A percentile compares a stretch with the other conserved stretches of the same genome.
Conservation (phyloP, 2,113 vertebrate genomes). For the Probosciger aterrimus region DNA sequence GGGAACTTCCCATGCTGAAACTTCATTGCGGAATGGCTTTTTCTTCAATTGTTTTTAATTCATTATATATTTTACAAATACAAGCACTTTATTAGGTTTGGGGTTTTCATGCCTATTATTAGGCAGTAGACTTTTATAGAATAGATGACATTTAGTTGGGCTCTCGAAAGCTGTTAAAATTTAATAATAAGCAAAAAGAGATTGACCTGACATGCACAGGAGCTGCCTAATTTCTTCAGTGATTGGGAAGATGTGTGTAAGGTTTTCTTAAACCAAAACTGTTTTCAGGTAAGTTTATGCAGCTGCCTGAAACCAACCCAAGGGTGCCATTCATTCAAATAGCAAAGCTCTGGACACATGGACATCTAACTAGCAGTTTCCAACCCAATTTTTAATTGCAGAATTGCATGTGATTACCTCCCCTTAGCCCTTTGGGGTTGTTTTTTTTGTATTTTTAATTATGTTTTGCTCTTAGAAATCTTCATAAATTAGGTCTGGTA, state of each 20-base stretch:
- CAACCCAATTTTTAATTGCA: not conserved
- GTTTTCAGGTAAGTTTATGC: not conserved
- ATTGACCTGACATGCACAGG: not conserved
- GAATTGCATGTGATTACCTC: accelerated
- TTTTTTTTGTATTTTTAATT: not conserved
- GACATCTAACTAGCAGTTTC: not conserved
- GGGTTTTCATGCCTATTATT: not conserved
- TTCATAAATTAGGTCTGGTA: not conserved
- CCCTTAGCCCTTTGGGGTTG: not conserved
- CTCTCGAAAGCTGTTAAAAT: not conserved
- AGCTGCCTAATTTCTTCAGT: not conserved
- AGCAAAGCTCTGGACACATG: not conserved
- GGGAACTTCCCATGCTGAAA: not conserved
- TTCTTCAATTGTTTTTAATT: not conserved
- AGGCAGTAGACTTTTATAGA: not conserved
- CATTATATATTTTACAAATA: not conserved
- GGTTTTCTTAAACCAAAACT: not conserved
- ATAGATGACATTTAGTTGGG: not conserved
- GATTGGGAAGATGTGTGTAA: not conserved
- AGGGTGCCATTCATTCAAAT: not conserved
- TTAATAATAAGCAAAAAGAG: not conserved
- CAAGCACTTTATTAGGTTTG: not conserved
- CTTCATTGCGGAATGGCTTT: accelerated
- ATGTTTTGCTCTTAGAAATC: not conserved
- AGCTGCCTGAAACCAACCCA: not conserved